Evolutionary conservation across 2,113 vertebrate species (phyloP).

Genomic region (Phrynosoma blainvillii): DNA sequence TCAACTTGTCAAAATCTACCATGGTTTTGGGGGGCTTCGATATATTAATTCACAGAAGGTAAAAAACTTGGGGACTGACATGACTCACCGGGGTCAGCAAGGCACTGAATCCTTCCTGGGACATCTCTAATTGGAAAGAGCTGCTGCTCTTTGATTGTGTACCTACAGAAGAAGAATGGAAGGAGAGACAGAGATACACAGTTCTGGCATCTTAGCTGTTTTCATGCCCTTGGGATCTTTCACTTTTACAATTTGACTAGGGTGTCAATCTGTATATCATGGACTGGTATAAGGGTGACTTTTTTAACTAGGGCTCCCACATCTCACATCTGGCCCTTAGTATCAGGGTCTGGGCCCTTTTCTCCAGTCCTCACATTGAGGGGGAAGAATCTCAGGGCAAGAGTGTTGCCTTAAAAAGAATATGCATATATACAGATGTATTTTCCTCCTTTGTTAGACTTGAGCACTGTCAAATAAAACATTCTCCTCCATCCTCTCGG

Average conservation of each 20-base stretch:
- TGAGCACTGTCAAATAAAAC: too few relatives aligned
- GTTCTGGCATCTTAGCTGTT: background rate
- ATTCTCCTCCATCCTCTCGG: too few relatives aligned
- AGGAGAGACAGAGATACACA: background rate
- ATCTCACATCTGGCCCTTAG: too few relatives aligned
- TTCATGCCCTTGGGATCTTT: background rate
- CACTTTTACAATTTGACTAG: background rate
- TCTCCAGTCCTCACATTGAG: too few relatives aligned
- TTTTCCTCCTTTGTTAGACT: too few relatives aligned
- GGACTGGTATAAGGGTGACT: background rate
- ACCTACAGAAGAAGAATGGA: constrained; percentile 34
- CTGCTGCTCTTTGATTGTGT: constrained; percentile 33
- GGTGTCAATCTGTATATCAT: background rate
- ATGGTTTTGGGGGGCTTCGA: background rate
- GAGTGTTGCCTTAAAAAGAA: too few relatives aligned
- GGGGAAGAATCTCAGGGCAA: too few relatives aligned
- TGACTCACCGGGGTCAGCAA: constrained; percentile 56
- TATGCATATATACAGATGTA: too few relatives aligned
- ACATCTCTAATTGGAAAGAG: constrained; percentile 66
- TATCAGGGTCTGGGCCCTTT: too few relatives aligned
- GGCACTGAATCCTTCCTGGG: constrained; percentile 71
- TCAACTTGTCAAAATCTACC: background rate
- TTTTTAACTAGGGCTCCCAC: background rate
- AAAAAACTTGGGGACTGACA: background rate
- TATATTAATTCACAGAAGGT: background rate